Base-by-base conservation (phyloP, 2,888 invertebrate species). In the Eulithis prunata region DNA sequence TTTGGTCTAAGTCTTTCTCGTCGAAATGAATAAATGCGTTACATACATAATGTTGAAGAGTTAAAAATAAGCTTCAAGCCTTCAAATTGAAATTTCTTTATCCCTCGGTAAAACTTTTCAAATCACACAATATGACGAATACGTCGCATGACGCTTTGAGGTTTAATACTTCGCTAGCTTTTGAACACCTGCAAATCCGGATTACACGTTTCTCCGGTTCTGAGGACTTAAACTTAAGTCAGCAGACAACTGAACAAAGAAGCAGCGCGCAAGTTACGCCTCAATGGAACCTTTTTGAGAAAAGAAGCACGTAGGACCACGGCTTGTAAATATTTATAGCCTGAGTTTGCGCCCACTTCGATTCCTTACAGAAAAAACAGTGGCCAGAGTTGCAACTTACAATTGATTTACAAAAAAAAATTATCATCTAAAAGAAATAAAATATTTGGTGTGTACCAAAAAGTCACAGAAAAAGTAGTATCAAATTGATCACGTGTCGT, bases 321-420 rank as follows among this genome's bases (percentile, higher is more conserved):
- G 77, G 72, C 78, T 78, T 74, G 75, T 84, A 80, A 84, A 88
- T 88, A 87, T 84, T 83, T 83, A 87, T 83, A 71, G 59, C 56
- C 55, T 21, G 41, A 52, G 14, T 54, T 38, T 41, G 59, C 21
- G 52, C 60, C 11, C n/a, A 49, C 32, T 62, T 13, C 47, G 51
- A 45, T 65, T 66, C 65, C 8, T 64, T 21, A 38, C 46, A 57
- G 32, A 64, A 66, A 64, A 63, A 64, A 56, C 47, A 41, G 10
- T 54, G 45, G 11, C 8, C 21, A 38, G 5, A 61, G 28, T 57
- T 63, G 58, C 66, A 66, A 21, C 57, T 60, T 32, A 32, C 41
- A 8, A 8, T 11, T 41, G 8, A 10, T 5, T 8, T 41, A 41
- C 21, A 6, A 8, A 3, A 11, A n/a, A n/a, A n/a, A n/a, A n/a